phyloP scores from a whole-genome alignment of 2,888 invertebrate genomes.

The Ochropleura leucogaster region DNA sequence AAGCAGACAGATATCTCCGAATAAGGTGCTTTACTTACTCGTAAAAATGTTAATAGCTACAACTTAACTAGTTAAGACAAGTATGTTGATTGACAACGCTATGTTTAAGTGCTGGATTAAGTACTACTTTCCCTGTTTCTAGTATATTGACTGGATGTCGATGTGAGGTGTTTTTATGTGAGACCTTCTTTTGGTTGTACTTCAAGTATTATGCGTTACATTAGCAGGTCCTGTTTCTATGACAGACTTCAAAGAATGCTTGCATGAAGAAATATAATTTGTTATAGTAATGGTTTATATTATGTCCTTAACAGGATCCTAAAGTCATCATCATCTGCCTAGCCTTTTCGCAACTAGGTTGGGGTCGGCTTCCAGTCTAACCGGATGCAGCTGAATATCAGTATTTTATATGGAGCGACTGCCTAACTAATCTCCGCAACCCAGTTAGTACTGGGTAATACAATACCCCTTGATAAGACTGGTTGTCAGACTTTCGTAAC shows the following conservation, averaged over 20 bases:
- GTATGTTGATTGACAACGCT: conserved; percentile 32
- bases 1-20: conserved; percentile 41
- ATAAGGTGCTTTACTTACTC: conserved; percentile 52
- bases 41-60: conserved; percentile 53
- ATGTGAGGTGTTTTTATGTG: conserved; percentile 10
- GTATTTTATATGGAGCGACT: no score
- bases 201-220: conserved; percentile 12
- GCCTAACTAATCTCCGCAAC: no score
- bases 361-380: no score
- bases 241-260: conserved; percentile 2
- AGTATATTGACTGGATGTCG: background rate
- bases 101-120: conserved; percentile 11
- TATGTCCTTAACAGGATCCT: no score
- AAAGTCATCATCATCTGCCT: no score
- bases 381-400: no score
- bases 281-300: no score
- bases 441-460: no score
- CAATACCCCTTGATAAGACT: no score
- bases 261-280: no score
- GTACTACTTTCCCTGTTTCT: conserved; percentile 43
- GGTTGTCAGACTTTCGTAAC: no score
- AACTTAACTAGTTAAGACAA: conserved; percentile 47
- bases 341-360: no score
- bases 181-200: background rate
- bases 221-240: conserved; percentile 19